These are phyloP conservation scores for Drosophila suzukii DNA, from an alignment of 1,140 invertebrate species.

Conservation along the genomic window DNA sequence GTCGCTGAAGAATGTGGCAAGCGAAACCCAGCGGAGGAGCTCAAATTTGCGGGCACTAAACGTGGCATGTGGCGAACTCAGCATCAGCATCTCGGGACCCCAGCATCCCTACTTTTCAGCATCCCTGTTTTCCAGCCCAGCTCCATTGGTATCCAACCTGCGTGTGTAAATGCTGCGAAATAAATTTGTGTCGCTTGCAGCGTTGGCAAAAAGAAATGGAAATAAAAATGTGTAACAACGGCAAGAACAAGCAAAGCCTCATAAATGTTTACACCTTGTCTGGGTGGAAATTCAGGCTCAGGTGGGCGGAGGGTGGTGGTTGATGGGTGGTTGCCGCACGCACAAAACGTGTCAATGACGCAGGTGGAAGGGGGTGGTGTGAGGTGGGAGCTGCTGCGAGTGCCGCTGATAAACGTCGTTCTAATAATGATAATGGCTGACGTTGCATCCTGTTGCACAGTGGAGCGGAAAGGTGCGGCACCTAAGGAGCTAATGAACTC, in stretches of 20 bases:
- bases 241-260: constrained; percentile 55
- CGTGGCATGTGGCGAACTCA: constrained; percentile 69
- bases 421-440: constrained; percentile 77
- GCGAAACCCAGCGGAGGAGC: constrained; percentile 40
- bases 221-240: constrained; percentile 50
- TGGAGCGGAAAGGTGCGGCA: constrained; percentile 35
- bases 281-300: constrained; percentile 36
- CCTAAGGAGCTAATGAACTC: constrained; percentile 39
- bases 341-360: constrained; percentile 75
- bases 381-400: background rate
- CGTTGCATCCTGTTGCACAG: constrained; percentile 57
- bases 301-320: background rate
- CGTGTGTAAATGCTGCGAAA: constrained; percentile 75
- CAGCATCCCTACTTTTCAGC: constrained; percentile 4
- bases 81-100: constrained; percentile 20
- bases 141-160: constrained; percentile 35
- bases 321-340: constrained; percentile 14
- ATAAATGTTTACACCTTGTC: constrained; percentile 81
- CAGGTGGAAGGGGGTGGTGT: constrained; percentile 8
- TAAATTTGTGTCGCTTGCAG: constrained; percentile 79
- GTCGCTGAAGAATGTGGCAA: constrained; percentile 67
- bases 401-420: constrained; percentile 59
- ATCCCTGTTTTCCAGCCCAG: background rate
- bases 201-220: constrained; percentile 46
- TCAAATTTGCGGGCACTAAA: constrained; percentile 77